A percentile compares a stretch with the other conserved stretches of the same genome.
Conservation (phyloP, 1,140 invertebrate genomes). For the Rhopalosiphum padi region DNA sequence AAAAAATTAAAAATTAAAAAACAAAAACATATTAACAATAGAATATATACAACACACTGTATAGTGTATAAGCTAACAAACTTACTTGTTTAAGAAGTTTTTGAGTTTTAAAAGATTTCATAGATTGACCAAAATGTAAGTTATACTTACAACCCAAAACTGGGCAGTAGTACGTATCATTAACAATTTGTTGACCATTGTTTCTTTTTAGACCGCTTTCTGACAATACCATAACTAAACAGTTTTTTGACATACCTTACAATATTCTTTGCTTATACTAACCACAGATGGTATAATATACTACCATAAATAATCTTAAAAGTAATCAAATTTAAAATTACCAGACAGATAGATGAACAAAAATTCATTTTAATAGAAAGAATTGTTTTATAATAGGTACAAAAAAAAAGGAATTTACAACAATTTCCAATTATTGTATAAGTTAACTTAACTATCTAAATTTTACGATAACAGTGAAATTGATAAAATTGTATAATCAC, state of each 20-base stretch:
- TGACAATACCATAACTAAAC: neutral
- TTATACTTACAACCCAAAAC: conserved; percentile 44
- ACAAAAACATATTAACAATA: neutral
- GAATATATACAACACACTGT: neutral
- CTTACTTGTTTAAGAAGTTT: conserved; percentile 51
- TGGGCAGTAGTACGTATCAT: conserved; percentile 9
- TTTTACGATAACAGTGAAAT: too few relatives aligned
- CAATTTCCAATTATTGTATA: too few relatives aligned
- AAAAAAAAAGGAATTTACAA: too few relatives aligned
- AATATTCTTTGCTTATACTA: neutral
- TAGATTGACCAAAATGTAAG: neutral
- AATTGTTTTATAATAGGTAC: too few relatives aligned
- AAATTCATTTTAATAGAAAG: too few relatives aligned
- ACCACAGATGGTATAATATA: neutral
- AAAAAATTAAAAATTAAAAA: conserved; percentile 2
- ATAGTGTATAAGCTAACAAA: neutral
- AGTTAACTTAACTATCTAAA: too few relatives aligned
- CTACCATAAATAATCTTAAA: neutral
- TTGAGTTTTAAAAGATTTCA: conserved; percentile 20
- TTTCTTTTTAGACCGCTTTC: neutral
- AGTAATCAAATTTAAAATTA: neutral
- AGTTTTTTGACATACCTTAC: conserved; percentile 4
- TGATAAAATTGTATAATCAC: too few relatives aligned
- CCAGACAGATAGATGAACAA: too few relatives aligned
- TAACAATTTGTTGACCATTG: neutral